Percentiles rank a stretch among this genome's conserved stretches.
phyloP scores from a whole-genome alignment of 2,113 vertebrate species.

The Stictonetta naevosa region DNA sequence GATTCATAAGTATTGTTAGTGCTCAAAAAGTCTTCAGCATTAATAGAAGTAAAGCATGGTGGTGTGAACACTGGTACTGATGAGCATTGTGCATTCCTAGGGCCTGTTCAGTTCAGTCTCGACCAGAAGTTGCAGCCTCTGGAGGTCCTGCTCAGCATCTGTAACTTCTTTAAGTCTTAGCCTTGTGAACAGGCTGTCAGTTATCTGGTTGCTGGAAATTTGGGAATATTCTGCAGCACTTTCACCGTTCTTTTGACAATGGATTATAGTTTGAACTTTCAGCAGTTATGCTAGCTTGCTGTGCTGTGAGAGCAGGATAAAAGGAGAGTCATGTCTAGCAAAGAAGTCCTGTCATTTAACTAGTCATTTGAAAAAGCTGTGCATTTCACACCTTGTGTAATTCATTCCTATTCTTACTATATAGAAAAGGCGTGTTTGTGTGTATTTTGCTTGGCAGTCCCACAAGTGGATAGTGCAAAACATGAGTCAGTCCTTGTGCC shows the following conservation, averaged over 20 bases:
- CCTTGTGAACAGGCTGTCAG: neutral
- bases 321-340: neutral
- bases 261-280: neutral
- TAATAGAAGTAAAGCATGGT: neutral
- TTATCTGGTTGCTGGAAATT: neutral
- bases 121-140: neutral
- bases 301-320: neutral
- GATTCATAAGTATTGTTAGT: neutral
- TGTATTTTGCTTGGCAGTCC: neutral
- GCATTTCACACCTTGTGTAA: neutral
- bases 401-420: neutral
- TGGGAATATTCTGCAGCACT: neutral
- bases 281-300: neutral
- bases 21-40: neutral
- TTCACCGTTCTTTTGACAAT: neutral
- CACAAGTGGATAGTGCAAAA: neutral
- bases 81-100: neutral
- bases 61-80: neutral
- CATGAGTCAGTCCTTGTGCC: neutral
- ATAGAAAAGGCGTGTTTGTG: neutral
- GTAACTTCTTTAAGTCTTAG: neutral
- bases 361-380: neutral
- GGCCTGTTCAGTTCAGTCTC: neutral
- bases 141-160: neutral
- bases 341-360: neutral